Conservation (phyloP, 2,888 invertebrate genomes). For the Lithosia quadra region DNA sequence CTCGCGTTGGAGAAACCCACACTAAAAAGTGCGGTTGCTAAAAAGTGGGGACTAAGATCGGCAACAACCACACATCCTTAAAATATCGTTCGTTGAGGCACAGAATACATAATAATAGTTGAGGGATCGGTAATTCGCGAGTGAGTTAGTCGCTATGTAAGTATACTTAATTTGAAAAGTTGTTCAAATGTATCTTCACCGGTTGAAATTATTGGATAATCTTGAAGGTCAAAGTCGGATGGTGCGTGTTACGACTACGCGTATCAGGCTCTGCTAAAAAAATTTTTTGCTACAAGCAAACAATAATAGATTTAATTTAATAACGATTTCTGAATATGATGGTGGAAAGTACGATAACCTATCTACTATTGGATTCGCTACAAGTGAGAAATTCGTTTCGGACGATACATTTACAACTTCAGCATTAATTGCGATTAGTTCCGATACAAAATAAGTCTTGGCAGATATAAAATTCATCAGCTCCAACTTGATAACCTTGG, state of each 20-base stretch:
- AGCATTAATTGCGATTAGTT: slow-evolving; percentile 1
- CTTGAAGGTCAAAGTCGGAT: background rate
- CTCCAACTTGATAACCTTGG: background rate
- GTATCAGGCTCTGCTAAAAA: background rate
- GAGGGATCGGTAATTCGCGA: no score
- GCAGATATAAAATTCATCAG: background rate
- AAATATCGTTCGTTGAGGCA: no score
- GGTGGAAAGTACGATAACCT: background rate
- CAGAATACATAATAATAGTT: no score
- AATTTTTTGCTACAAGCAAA: background rate
- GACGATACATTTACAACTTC: background rate
- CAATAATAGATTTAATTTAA: slow-evolving; percentile 1
- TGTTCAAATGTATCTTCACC: no score
- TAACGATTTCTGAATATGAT: background rate
- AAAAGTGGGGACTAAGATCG: no score
- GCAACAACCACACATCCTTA: no score
- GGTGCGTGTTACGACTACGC: background rate
- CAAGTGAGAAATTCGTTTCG: background rate
- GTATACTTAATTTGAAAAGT: background rate
- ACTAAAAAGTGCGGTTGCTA: no score
- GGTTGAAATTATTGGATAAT: background rate
- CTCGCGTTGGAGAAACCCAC: no score
- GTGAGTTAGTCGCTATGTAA: no score
- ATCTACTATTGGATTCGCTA: slow-evolving; percentile 1
- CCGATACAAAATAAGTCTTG: background rate